Conservation (phyloP, 1,140 invertebrate genomes). For the Orussus abietinus region DNA sequence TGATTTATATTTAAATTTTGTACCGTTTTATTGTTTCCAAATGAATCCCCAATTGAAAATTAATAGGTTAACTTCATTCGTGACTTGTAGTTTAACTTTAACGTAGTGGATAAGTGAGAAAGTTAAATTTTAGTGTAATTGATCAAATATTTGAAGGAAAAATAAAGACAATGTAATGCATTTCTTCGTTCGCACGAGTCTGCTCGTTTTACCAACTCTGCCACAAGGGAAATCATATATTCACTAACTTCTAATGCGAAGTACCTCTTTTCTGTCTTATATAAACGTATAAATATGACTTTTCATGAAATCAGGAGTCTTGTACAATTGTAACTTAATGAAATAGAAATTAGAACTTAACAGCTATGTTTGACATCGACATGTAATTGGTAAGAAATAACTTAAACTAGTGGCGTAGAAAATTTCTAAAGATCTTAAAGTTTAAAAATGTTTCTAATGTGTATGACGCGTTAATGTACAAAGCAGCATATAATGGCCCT, state of each 20-base stretch:
- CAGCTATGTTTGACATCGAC: conserved; percentile 22
- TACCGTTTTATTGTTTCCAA: no score
- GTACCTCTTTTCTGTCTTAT: neutral
- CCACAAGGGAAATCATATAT: neutral
- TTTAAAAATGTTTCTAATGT: conserved; percentile 5
- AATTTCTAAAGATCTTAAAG: conserved; percentile 3
- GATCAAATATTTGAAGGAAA: neutral
- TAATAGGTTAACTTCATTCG: no score
- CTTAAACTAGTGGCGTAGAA: conserved; percentile 7
- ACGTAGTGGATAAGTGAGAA: neutral
- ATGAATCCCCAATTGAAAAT: no score
- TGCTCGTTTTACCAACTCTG: no score
- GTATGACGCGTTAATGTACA: conserved; percentile 15
- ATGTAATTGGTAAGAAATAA: conserved; percentile 15
- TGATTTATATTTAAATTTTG: no score
- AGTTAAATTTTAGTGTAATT: neutral
- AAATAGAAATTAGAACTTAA: conserved; percentile 12
- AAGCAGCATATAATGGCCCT: conserved; percentile 9
- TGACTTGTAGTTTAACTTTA: no score
- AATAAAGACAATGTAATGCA: neutral
- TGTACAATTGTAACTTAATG: neutral
- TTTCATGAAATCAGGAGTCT: neutral
- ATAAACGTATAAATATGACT: neutral
- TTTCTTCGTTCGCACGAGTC: no score
- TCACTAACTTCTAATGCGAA: neutral